Evolutionary conservation across 2,113 vertebrate species (phyloP).

Genomic region (Callopanchax toddi): DNA sequence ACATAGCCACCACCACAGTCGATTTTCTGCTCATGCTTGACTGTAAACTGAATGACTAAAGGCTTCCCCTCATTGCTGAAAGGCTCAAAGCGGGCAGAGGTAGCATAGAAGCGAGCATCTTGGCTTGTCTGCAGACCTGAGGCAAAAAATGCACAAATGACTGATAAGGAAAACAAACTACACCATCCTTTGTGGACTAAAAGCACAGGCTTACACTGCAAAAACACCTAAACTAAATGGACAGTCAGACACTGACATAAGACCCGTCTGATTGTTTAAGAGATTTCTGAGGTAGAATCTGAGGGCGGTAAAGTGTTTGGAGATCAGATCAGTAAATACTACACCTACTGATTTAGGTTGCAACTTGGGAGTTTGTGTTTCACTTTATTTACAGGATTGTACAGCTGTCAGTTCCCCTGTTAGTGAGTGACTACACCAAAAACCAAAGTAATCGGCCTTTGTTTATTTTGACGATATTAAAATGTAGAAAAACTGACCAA

Average conservation of each 20-base stretch:
- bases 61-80: slow-evolving; percentile 87
- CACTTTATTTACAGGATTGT: background rate
- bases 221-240: background rate
- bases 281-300: background rate
- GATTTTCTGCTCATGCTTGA: slow-evolving; percentile 91
- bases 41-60: slow-evolving; percentile 86
- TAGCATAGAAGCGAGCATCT: slow-evolving; percentile 86
- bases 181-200: no score
- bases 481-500: no score
- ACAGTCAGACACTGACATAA: background rate
- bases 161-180: no score
- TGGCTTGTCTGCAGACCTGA: slow-evolving; percentile 89
- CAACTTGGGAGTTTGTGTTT: background rate
- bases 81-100: slow-evolving; percentile 83
- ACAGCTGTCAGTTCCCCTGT: background rate
- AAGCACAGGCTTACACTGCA: no score
- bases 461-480: no score
- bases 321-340: background rate
- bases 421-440: background rate
- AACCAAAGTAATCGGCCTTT: background rate
- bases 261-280: background rate
- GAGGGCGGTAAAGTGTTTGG: background rate
- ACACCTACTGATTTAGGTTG: background rate
- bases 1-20: slow-evolving; percentile 89
- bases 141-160: slow-evolving; percentile 1